Conservation (phyloP, 2,888 invertebrate species). For the Toxonevra muliebris region DNA sequence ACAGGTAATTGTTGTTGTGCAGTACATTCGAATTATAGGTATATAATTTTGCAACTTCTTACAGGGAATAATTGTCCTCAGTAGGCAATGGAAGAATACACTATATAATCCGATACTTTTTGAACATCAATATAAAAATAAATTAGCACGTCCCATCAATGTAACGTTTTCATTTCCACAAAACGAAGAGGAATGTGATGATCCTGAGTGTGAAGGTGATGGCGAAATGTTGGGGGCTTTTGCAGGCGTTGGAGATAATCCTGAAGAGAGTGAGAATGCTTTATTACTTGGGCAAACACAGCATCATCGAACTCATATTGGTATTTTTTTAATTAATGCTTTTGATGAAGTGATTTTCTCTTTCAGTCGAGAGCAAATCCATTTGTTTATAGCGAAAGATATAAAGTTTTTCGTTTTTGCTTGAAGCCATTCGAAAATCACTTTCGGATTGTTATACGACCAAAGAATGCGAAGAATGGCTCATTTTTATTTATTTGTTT, state of each 20-base stretch:
- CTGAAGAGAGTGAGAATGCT: conserved; percentile 66
- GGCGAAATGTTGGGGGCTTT: conserved; percentile 53
- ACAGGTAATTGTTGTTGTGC: conserved; percentile 70
- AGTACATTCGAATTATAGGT: not conserved
- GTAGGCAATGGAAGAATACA: conserved; percentile 96
- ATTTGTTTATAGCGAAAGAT: conserved; percentile 33
- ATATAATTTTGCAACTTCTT: not conserved
- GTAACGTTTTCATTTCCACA: conserved; percentile 89
- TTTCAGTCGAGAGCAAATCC: not conserved
- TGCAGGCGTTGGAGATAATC: conserved; percentile 60
- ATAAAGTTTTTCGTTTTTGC: conserved; percentile 11
- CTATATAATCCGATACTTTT: conserved; percentile 91
- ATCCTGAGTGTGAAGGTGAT: conserved; percentile 64
- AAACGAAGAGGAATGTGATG: conserved; percentile 72
- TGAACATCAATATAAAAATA: conserved; percentile 88
- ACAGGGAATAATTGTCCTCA: conserved; percentile 93
- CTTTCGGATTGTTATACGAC: conserved; percentile 22
- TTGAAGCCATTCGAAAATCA: conserved; percentile 13
- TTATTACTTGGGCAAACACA: conserved; percentile 66
- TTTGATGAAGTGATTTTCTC: conserved; percentile 21
- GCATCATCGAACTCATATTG: conserved; percentile 65
- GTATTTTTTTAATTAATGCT: conserved; percentile 65
- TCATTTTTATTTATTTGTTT: not conserved
- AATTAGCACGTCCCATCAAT: conserved; percentile 82
- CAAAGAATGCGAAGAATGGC: not conserved